Conservation (phyloP, 2,797 vertebrate genomes). For the Toxotes lorentzi region DNA sequence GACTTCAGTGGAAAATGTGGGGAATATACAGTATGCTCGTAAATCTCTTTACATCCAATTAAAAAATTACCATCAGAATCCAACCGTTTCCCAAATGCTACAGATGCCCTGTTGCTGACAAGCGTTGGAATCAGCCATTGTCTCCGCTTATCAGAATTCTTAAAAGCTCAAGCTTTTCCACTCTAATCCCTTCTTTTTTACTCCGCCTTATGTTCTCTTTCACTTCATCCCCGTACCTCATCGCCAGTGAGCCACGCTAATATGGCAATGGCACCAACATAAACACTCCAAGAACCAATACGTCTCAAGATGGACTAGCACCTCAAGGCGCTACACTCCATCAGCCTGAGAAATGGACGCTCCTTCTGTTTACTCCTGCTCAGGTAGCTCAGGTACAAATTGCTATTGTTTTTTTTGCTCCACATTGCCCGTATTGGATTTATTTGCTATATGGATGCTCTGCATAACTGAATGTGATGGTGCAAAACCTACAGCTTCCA, state of each 20-base stretch:
- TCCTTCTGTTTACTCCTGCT: slow-evolving; percentile 41
- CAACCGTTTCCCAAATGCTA: not conserved
- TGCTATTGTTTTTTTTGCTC: slow-evolving; percentile 36
- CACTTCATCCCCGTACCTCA: slow-evolving; percentile 16
- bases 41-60: not conserved
- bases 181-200: slow-evolving; percentile 33
- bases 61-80: not conserved
- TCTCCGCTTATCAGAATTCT: slow-evolving; percentile 16
- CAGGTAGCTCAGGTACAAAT: slow-evolving; percentile 46
- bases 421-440: slow-evolving; percentile 41
- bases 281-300: slow-evolving; percentile 38
- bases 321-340: slow-evolving; percentile 44
- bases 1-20: slow-evolving; percentile 5
- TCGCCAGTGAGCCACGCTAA: slow-evolving; percentile 51
- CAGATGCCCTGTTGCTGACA: slow-evolving; percentile 17
- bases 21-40: not conserved
- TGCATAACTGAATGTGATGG: slow-evolving; percentile 53
- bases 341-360: slow-evolving; percentile 62
- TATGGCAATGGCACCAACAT: slow-evolving; percentile 34
- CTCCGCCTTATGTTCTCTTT: slow-evolving; percentile 24
- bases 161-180: slow-evolving; percentile 28
- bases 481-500: slow-evolving; percentile 46
- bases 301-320: slow-evolving; percentile 36
- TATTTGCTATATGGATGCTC: slow-evolving; percentile 47
- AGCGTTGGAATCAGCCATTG: not conserved